Conservation (phyloP, 2,797 vertebrate species). For the Eulemur albifrons region DNA sequence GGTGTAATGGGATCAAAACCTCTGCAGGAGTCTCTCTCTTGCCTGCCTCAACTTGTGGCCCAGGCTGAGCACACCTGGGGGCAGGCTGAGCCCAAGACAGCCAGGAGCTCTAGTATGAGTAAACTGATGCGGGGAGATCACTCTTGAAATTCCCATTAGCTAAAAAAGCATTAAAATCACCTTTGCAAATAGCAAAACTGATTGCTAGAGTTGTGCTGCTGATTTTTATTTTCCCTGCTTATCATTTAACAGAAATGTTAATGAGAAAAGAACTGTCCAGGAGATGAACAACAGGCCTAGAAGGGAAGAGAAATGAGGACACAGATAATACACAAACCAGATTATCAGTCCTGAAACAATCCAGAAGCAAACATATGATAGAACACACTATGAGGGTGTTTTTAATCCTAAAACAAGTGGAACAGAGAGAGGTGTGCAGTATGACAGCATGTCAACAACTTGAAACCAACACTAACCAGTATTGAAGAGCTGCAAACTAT, state of each 20-base stretch:
- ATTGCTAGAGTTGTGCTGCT: not conserved
- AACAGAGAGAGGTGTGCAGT: not conserved
- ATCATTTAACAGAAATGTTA: conserved; percentile 37
- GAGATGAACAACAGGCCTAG: not conserved
- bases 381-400: not conserved
- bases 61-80: not conserved
- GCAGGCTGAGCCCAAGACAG: not conserved
- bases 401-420: not conserved
- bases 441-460: not conserved
- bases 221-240: conserved; percentile 44
- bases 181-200: conserved; percentile 34
- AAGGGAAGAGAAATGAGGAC: conserved; percentile 52
- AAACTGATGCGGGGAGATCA: not conserved
- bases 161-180: conserved; percentile 6
- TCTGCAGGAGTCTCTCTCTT: not conserved
- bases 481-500: not conserved
- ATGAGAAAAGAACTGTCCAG: conserved; percentile 18
- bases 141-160: not conserved
- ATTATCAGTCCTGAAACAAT: conserved; percentile 6
- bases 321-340: not conserved
- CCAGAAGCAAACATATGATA: not conserved
- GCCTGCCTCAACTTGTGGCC: not conserved
- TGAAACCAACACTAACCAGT: not conserved
- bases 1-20: not conserved
- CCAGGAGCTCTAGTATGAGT: not conserved